phyloP scores from a whole-genome alignment of 92 coral and sea anemone species.

The Epizoanthus illoricatus region DNA sequence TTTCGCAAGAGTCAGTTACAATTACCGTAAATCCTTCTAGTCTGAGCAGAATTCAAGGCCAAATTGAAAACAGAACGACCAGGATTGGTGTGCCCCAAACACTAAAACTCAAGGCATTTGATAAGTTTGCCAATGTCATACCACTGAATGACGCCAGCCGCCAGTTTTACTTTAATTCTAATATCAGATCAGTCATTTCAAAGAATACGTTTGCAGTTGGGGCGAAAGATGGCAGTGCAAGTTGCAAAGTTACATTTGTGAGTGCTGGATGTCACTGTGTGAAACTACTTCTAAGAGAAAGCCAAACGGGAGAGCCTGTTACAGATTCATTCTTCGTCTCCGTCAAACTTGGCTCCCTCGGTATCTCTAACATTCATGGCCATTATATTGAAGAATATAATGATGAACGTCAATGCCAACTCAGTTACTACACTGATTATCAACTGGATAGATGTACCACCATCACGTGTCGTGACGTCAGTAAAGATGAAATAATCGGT shows the following conservation, averaged over 20 bases:
- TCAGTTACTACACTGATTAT: neutral
- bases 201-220: too few relatives aligned
- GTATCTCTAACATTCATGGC: too few relatives aligned
- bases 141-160: constrained; percentile 3
- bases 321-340: neutral
- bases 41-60: constrained; percentile 1
- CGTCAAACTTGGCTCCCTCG: neutral
- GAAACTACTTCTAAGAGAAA: neutral
- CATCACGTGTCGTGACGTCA: neutral
- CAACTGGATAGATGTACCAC: neutral
- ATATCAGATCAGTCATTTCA: too few relatives aligned
- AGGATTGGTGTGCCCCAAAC: constrained; percentile 3
- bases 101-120: neutral
- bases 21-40: constrained; percentile 7
- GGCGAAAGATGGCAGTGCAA: neutral
- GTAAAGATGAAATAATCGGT: constrained; percentile 13
- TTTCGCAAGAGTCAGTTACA: neutral
- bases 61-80: neutral
- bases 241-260: neutral
- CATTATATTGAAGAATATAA: neutral
- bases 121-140: constrained; percentile 12
- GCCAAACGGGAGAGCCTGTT: neutral
- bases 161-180: neutral
- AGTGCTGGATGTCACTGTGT: neutral
- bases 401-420: constrained; percentile 1